Conservation (phyloP, 1,140 invertebrate genomes). For the Nilaparvata lugens region DNA sequence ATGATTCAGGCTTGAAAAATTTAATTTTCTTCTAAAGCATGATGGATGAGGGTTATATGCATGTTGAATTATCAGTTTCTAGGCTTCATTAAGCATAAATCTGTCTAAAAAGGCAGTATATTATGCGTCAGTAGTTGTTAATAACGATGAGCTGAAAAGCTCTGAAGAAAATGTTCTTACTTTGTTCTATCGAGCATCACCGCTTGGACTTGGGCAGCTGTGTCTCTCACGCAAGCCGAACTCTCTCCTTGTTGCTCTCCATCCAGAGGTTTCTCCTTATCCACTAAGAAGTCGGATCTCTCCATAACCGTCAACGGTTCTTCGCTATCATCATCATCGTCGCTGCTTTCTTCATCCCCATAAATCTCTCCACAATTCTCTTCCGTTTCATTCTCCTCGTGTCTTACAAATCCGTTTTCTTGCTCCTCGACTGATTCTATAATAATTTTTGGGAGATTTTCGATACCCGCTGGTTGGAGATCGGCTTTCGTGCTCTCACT, state of each 20-base stretch:
- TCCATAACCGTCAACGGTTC: background rate
- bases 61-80: no score
- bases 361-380: background rate
- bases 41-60: no score
- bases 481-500: no score
- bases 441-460: no score
- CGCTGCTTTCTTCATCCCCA: background rate
- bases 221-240: background rate
- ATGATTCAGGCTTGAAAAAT: no score
- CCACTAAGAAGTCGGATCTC: background rate
- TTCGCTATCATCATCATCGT: slow-evolving; percentile 10
- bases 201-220: background rate
- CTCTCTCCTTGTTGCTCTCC: background rate
- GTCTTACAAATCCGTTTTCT: no score
- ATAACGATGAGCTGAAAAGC: background rate
- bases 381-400: background rate
- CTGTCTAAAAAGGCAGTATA: no score
- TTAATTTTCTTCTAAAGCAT: no score
- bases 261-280: background rate
- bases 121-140: no score
- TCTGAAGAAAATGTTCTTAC: background rate
- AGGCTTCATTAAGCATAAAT: no score
- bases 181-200: background rate
- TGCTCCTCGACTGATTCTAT: no score
- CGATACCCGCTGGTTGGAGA: no score